Conservation (phyloP, 2,797 vertebrate genomes). For the Channallabes apus region DNA sequence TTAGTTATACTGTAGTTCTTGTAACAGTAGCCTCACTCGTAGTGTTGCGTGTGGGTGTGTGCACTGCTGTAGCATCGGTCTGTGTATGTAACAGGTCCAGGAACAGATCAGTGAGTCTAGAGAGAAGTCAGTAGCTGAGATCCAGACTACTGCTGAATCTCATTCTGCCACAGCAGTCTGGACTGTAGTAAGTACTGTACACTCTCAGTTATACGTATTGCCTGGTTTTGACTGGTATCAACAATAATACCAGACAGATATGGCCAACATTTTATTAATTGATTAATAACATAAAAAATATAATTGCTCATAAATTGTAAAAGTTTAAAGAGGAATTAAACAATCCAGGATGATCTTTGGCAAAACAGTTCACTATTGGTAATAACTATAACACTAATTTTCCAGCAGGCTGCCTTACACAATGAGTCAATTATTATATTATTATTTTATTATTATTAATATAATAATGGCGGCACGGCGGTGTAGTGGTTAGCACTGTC, state of each 20-base stretch:
- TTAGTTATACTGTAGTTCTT: background rate
- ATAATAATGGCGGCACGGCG: no score
- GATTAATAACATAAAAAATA: background rate
- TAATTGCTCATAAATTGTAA: background rate
- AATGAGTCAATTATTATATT: no score
- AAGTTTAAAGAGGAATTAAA: background rate
- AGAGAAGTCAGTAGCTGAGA: background rate
- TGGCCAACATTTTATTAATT: background rate
- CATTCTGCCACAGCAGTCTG: slow-evolving; percentile 6
- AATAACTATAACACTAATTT: background rate
- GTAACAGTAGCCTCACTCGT: background rate
- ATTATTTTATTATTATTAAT: no score
- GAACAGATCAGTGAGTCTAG: slow-evolving; percentile 16
- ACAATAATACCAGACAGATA: background rate
- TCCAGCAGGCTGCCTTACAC: background rate
- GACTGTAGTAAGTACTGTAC: slow-evolving; percentile 39
- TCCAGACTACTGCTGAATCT: slow-evolving; percentile 4
- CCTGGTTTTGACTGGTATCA: no score
- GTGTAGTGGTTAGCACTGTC: no score
- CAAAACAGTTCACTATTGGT: background rate
- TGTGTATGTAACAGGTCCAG: slow-evolving; percentile 13
- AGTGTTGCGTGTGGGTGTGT: background rate
- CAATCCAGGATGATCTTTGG: background rate
- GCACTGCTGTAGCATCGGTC: background rate
- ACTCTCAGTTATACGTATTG: background rate